phyloP scores from a whole-genome alignment of 1,140 invertebrate genomes.

The Drosophila subobscura region DNA sequence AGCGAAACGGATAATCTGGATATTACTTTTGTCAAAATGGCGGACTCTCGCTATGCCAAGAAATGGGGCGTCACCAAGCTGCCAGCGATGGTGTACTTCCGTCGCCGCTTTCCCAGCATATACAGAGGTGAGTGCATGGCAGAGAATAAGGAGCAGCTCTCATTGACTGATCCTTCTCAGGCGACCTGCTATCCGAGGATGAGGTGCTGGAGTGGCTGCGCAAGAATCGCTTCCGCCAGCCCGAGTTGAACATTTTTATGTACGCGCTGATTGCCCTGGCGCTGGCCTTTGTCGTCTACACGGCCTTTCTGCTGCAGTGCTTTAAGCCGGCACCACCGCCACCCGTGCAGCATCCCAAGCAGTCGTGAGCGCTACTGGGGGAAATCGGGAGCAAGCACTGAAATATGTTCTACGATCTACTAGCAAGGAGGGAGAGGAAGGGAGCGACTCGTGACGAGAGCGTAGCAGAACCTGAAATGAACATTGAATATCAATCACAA shows the following conservation, averaged over 20 bases:
- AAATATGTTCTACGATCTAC: constrained; percentile 35
- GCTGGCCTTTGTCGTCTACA: constrained; percentile 94
- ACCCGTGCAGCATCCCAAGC: constrained; percentile 82
- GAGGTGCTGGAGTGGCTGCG: constrained; percentile 97
- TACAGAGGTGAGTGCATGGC: constrained; percentile 89
- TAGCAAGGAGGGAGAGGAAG: constrained; percentile 16
- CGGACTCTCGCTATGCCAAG: constrained; percentile 94
- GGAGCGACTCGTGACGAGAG: constrained; percentile 23
- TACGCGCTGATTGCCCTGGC: constrained; percentile 94
- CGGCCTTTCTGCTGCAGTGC: constrained; percentile 94
- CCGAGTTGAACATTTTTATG: constrained; percentile 97
- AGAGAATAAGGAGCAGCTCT: not conserved
- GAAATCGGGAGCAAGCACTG: constrained; percentile 19
- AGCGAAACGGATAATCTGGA: constrained; percentile 96
- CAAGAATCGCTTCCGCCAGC: constrained; percentile 96
- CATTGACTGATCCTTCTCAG: constrained; percentile 59
- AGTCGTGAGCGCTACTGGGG: constrained; percentile 61
- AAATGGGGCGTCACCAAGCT: constrained; percentile 98
- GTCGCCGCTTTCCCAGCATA: constrained; percentile 96
- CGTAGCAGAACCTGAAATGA: constrained; percentile 39
- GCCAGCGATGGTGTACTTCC: constrained; percentile 96
- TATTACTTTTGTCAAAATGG: constrained; percentile 97
- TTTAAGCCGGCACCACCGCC: constrained; percentile 88
- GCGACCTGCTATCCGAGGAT: constrained; percentile 91
- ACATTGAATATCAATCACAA: constrained; percentile 31